Base-by-base conservation (phyloP, 2,888 invertebrate species). In the Drosophila austrosaltans region DNA sequence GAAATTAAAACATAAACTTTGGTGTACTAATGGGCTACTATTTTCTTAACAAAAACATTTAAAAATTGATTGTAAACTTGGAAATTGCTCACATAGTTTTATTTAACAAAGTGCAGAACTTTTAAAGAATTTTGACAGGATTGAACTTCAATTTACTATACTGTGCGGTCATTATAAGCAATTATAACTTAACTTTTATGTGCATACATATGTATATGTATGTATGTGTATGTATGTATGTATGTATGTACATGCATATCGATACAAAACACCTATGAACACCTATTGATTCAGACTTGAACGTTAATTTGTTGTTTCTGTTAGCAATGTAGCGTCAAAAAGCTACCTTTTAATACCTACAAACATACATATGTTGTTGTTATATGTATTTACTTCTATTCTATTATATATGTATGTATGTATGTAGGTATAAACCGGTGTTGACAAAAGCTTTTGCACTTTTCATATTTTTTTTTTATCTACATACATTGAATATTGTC, bases 231-330 rank as follows among this genome's bases (percentile, higher is more conserved):
- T 3, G 8, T 10, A 32, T 25, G 28, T 40, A 12, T 8, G 40
- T 40, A 12, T 6, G 16, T 10, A 42, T 25, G 22, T 12, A 48
- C 22, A 22, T 30, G 36, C 1, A 36, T 12, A 25, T 48, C 12
- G 25, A 48, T 12, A 39, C 16, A 16, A 59, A 42, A 40, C 42
- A 12, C 20, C 57, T 57, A 57, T 39, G 57, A 30, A 54, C 54
- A 59, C 22, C 22, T 66, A 66, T 61, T 39, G 25, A 53, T 59
- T 65, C 39, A 28, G 25, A 53, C 39, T 20, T 28, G 36, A 64
- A 36, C 58, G 70, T 71, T 71, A 64, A 73, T 73, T 72, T 72
- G 74, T 58, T 40, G 72, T 73, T 73, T 58, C 53, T 54, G 67
- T 72, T 72, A 72, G 74, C 72, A 61, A 39, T 58, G 57, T 60